Base-by-base conservation (phyloP, 1,140 invertebrate genomes). In the Hesperophylax magnus region DNA sequence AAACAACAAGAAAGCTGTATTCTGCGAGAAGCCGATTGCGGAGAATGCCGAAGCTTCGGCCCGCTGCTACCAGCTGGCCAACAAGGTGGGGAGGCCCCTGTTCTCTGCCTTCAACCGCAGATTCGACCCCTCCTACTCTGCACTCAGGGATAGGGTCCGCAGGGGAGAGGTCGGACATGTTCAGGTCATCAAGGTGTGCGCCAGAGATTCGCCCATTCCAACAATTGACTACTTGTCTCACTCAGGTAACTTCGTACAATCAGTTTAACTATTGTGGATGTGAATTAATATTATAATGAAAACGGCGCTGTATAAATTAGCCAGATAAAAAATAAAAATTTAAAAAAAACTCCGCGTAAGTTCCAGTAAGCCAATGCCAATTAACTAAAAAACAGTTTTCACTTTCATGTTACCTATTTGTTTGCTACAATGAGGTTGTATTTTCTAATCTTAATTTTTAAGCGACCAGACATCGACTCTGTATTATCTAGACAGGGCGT, bases 1-100 rank as follows among this genome's bases (percentile, higher is more conserved):
- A n/a, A 84, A 90, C 14, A 88, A 90, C 54, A 92, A 92, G 81
- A 93, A 93, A 83, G 91, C 92, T 14, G 92, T 95, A 0, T 93
- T 94, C 84, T 94, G 93, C 85, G 94, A 95, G 85, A 95, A 95
- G 85, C 94, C 94, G 0, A 91, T 95, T 22, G 92, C 93, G 15
- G 88, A 93, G 65, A 87, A 90, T 74, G 86, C 89, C 1, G 86
- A 89, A 39, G 88, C 90, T 2, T 92, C 91, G 0, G 87, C 86
- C 53, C 90, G 90, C 39, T 94, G 93, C 82, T 94, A 93, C 82
- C 88, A 92, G 15, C 84, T 90, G 0, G 93, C 94, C 0, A 89
- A 90, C 65, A 88, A 91, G 71, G 87, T 90, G 22, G 89, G 90
- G 2, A 90, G 89, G 54, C 89, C 92, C 2, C 85, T 95, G 6